Evolutionary conservation across 2,888 invertebrate genomes (phyloP).

Genomic region (Oscheius sp.): DNA sequence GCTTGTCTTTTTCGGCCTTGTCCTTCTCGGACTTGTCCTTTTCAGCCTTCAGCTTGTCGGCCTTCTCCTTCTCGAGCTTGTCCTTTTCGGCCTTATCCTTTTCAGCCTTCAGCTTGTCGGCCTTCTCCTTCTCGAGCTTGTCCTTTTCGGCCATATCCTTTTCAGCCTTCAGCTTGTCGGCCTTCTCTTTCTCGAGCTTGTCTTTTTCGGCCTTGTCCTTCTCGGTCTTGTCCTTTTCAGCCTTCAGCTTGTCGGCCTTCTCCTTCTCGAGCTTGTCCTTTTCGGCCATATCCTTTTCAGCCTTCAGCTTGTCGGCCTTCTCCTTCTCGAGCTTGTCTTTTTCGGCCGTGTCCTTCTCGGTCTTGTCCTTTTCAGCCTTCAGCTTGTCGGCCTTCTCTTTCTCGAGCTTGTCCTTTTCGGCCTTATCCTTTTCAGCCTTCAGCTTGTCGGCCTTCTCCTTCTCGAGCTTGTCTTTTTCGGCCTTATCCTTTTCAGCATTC

Average conservation of each 20-base stretch:
- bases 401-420: slow-evolving; percentile 19
- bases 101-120: slow-evolving; percentile 11
- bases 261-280: slow-evolving; percentile 26
- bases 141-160: slow-evolving; percentile 24
- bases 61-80: slow-evolving; percentile 5
- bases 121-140: slow-evolving; percentile 9
- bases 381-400: slow-evolving; percentile 15
- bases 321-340: slow-evolving; percentile 18
- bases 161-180: slow-evolving; percentile 25
- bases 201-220: slow-evolving; percentile 31
- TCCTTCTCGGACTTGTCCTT: too few relatives aligned
- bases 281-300: slow-evolving; percentile 19
- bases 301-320: slow-evolving; percentile 21
- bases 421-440: slow-evolving; percentile 23
- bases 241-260: slow-evolving; percentile 10
- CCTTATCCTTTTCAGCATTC: slow-evolving; percentile 10
- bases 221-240: slow-evolving; percentile 14
- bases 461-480: slow-evolving; percentile 16
- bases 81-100: slow-evolving; percentile 20
- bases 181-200: slow-evolving; percentile 23
- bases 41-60: slow-evolving; percentile 20
- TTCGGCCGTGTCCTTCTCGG: slow-evolving; percentile 12
- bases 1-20: slow-evolving; percentile 24
- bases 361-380: slow-evolving; percentile 17
- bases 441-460: slow-evolving; percentile 11